Evolutionary conservation across 2,888 invertebrate genomes (phyloP), one percentile per base, ranked within the genome.

Genomic region (Lepidocyrtoides sp.): DNA sequence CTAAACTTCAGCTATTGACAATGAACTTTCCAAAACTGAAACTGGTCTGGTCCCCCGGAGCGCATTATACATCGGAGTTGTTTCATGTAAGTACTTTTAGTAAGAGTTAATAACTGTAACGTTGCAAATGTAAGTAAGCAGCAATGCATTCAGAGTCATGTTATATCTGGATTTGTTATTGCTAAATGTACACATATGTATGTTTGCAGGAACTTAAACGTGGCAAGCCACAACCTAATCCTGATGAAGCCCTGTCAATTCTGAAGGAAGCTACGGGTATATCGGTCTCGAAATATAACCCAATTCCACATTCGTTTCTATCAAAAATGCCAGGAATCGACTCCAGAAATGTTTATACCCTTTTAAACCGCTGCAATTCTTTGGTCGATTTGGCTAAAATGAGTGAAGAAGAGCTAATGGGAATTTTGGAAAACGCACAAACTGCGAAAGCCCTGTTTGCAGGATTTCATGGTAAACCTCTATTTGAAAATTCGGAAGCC

Each of bases 1-100:
- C 98, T 93, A 98, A 98, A 95, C 95, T 99, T 84, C 97, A 99
- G 94, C 96, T 99, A 48, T 96, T 99, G n/a, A 99, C 99, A 0
- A 96, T 99, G 94, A 98, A 99, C 95, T 99, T 99, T 95, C 99
- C 99, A 0, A 97, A 97, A 94, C 96, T 99, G 92, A 97, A 98
- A 94, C 96, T 99, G 8, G 97, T 99, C 48, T 99, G 99, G 99
- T 99, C 99, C 12, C 98, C 98, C 1, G 98, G 98, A 95, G 99
- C 99, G 0, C 98, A 98, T 95, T 99, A 99, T 54, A 98, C 99
- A 0, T 98, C 99, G 0, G 99, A 99, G 95, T 96, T 99, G 72
- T 99, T 99, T 95, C 98, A 98, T 95, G 98, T 99, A 95, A 92
- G 79, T 44, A 23, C 12, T 10, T 41, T 36, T 26, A 72, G 20